phyloP scores from a whole-genome alignment of 2,113 vertebrate genomes.

The Syngnathoides biaculeatus region DNA sequence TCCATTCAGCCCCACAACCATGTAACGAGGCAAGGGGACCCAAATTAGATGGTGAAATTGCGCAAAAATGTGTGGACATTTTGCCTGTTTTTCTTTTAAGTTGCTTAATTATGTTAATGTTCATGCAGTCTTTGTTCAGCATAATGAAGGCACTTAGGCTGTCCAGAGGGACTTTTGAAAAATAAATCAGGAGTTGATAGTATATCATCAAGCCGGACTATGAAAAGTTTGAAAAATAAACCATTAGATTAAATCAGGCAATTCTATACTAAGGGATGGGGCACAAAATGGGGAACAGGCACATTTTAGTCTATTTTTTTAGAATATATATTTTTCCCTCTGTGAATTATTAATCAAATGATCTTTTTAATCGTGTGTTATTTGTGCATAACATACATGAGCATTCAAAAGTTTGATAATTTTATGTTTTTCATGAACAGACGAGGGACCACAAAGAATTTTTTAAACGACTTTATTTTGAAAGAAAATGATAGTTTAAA shows the following conservation, averaged over 20 bases:
- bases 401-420: neutral
- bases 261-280: neutral
- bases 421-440: neutral
- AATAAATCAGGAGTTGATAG: constrained; percentile 42
- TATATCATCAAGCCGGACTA: neutral
- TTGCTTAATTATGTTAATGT: constrained; percentile 62
- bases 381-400: neutral
- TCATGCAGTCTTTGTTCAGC: constrained; percentile 44
- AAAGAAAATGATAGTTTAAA: neutral
- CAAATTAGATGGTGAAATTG: constrained; percentile 57
- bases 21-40: constrained; percentile 35
- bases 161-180: constrained; percentile 42
- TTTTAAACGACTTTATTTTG: neutral
- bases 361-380: too few species aligned
- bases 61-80: constrained; percentile 46
- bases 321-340: too few species aligned
- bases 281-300: neutral
- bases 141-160: constrained; percentile 48
- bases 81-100: constrained; percentile 24
- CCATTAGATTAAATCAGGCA: neutral
- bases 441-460: too few species aligned
- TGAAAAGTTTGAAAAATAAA: neutral
- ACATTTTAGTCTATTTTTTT: neutral
- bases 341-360: neutral
- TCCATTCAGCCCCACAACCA: constrained; percentile 31